Evolutionary conservation across 2,888 invertebrate genomes (phyloP).

Genomic region (Melieria picta): DNA sequence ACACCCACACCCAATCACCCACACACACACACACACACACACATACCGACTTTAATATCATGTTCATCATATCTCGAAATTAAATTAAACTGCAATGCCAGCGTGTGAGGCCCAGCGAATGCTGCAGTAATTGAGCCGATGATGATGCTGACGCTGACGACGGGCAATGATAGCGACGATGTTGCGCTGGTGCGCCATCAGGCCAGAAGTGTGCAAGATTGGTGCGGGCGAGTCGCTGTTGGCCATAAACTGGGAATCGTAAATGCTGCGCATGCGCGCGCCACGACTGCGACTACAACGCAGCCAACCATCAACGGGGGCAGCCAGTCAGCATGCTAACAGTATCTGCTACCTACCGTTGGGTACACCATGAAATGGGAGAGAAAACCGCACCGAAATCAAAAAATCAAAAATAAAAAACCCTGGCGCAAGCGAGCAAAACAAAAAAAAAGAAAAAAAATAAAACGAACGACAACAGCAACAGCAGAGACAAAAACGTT

Average conservation of each 20-base stretch:
- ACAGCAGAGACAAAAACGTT: conserved; percentile 38
- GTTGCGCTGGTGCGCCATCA: too few relatives aligned
- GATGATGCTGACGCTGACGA: too few relatives aligned
- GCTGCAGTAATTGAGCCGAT: too few relatives aligned
- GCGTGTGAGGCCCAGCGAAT: too few relatives aligned
- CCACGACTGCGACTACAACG: conserved; percentile 2
- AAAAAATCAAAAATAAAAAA: conserved; percentile 4
- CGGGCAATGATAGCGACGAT: too few relatives aligned
- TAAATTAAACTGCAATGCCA: too few relatives aligned
- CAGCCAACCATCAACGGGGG: conserved; percentile 16
- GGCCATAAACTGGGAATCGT: too few relatives aligned
- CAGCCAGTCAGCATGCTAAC: conserved; percentile 23
- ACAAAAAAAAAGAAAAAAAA: conserved; percentile 29
- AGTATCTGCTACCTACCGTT: conserved; percentile 19
- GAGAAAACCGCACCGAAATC: not conserved
- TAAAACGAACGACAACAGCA: conserved; percentile 8
- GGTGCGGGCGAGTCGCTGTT: too few relatives aligned
- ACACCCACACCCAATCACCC: not conserved
- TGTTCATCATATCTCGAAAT: too few relatives aligned
- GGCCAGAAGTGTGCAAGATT: too few relatives aligned
- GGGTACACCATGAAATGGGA: not conserved
- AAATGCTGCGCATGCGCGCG: conserved; percentile 16
- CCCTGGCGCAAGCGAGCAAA: not conserved
- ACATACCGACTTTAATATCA: not conserved
- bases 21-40: not conserved